phyloP scores from a whole-genome alignment of 2,888 invertebrate species.

The Netelia melanura region DNA sequence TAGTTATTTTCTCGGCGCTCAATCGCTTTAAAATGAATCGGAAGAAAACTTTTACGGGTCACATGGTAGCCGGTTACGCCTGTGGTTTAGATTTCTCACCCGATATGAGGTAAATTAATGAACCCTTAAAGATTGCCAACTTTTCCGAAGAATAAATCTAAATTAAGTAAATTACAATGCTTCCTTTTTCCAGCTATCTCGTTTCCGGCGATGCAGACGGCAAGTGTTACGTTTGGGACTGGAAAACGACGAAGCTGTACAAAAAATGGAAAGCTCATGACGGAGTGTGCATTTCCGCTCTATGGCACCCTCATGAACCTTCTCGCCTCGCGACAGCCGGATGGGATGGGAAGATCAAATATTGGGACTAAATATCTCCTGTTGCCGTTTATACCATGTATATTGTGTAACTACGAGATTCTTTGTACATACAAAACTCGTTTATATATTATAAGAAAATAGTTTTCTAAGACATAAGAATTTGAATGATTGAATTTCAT shows the following conservation, averaged over 20 bases:
- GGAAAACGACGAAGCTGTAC: slow-evolving; percentile 99
- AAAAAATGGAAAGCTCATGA: slow-evolving; percentile 99
- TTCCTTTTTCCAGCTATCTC: slow-evolving; percentile 91
- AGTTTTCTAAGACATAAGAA: slow-evolving; percentile 52
- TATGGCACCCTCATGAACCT: slow-evolving; percentile 99
- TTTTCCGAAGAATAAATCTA: not conserved
- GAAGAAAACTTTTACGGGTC: slow-evolving; percentile 98
- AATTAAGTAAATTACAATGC: not conserved
- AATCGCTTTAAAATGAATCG: slow-evolving; percentile 99
- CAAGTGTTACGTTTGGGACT: slow-evolving; percentile 99
- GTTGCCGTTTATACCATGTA: slow-evolving; percentile 43
- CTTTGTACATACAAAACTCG: slow-evolving; percentile 33
- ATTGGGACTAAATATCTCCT: slow-evolving; percentile 93
- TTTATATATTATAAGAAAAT: slow-evolving; percentile 43
- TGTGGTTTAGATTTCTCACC: slow-evolving; percentile 99
- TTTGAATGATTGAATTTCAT: slow-evolving; percentile 19
- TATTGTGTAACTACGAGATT: slow-evolving; percentile 51
- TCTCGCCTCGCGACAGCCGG: slow-evolving; percentile 99
- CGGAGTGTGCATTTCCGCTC: slow-evolving; percentile 96
- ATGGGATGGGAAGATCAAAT: slow-evolving; percentile 99
- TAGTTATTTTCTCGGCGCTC: slow-evolving; percentile 98
- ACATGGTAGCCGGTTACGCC: slow-evolving; percentile 99
- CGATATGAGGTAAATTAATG: slow-evolving; percentile 94
- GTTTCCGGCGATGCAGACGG: slow-evolving; percentile 99
- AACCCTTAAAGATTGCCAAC: not conserved